Evolutionary conservation across 2,888 invertebrate species (phyloP).

Genomic region (Lasioglossum pauxillum): DNA sequence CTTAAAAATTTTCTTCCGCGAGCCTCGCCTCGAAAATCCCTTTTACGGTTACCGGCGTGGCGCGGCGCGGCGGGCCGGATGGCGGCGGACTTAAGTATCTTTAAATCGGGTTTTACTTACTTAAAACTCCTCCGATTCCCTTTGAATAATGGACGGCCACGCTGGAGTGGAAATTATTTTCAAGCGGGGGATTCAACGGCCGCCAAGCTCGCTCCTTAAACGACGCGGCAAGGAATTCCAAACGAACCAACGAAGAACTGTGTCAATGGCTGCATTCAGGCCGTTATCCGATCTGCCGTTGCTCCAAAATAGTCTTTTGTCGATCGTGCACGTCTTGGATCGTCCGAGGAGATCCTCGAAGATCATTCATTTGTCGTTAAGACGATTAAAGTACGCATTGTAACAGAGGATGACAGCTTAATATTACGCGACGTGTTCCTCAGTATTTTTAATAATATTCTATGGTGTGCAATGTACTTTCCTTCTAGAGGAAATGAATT

Average conservation of each 20-base stretch:
- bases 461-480: background rate
- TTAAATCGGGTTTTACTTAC: conserved; percentile 41
- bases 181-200: background rate
- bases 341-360: too few species aligned
- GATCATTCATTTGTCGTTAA: background rate
- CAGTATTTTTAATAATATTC: background rate
- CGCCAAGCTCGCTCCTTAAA: background rate
- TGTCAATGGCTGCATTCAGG: background rate
- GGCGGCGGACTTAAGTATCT: conserved; percentile 30
- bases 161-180: conserved; percentile 18
- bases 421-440: background rate
- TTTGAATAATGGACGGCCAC: conserved; percentile 36
- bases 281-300: background rate
- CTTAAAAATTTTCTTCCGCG: conserved; percentile 30
- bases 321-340: background rate
- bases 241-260: background rate
- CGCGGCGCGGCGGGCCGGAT: background rate
- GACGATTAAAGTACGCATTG: background rate
- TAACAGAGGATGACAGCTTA: too few species aligned
- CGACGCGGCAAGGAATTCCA: background rate
- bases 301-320: background rate
- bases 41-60: background rate
- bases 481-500: background rate
- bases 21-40: conserved; percentile 8
- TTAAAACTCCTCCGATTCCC: conserved; percentile 35